Evolutionary conservation across 2,113 vertebrate species (phyloP).

Genomic region (Mungos mungo): DNA sequence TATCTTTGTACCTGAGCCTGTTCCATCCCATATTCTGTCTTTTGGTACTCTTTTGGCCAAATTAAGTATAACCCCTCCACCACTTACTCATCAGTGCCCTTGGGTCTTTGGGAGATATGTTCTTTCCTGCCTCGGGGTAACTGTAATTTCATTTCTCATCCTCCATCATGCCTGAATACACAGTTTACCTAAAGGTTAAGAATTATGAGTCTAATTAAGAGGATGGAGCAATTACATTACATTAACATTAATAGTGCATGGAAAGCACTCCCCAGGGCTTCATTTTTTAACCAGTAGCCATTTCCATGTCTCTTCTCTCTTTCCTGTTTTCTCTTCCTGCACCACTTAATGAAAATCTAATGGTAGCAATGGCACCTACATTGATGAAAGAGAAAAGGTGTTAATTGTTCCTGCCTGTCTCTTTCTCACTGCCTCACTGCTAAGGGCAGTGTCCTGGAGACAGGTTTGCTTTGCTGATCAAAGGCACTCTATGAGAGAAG

Average conservation of each 20-base stretch:
- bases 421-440: conserved; percentile 32
- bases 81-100: too few species aligned
- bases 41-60: neutral
- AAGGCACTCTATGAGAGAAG: neutral
- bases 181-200: conserved; percentile 79
- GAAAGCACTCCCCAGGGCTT: conserved; percentile 71
- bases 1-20: neutral
- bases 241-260: conserved; percentile 77
- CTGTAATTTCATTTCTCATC: conserved; percentile 57
- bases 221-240: conserved; percentile 64
- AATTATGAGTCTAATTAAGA: conserved; percentile 78
- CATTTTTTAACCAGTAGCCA: conserved; percentile 57
- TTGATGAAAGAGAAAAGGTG: conserved; percentile 55
- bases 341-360: conserved; percentile 68
- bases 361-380: conserved; percentile 11
- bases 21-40: neutral
- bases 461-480: conserved; percentile 44
- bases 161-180: conserved; percentile 45
- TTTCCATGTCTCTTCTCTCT: conserved; percentile 65
- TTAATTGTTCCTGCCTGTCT: neutral
- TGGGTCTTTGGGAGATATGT: neutral
- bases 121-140: neutral
- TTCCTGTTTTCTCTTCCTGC: conserved; percentile 52
- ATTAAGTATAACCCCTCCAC: neutral
- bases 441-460: neutral